These are phyloP conservation scores for Temnothorax curvispinosus DNA, from an alignment of 1,140 invertebrate genomes.

Conservation along the genomic window DNA sequence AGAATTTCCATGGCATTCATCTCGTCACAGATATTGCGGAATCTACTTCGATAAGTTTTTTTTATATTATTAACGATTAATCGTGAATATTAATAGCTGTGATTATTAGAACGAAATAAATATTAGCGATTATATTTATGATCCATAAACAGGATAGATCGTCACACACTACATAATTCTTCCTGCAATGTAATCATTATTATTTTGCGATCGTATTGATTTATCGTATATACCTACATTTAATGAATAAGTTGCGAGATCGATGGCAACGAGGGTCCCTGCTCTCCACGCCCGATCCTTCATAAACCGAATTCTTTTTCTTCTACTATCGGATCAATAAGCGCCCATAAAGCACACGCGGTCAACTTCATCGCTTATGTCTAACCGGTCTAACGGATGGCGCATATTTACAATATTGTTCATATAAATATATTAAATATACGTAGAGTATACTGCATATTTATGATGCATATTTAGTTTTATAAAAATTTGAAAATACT, in stretches of 20 bases:
- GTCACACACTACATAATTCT: not conserved
- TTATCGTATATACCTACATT: not conserved
- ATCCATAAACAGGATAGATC: not conserved
- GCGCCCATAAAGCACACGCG: conserved; percentile 68
- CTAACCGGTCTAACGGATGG: conserved; percentile 40
- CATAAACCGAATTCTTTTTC: conserved; percentile 48
- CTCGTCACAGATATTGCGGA: not conserved
- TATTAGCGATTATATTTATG: not conserved
- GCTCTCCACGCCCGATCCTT: not conserved
- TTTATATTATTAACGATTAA: not conserved
- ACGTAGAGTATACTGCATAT: not conserved
- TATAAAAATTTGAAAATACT: not conserved
- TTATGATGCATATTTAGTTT: not conserved
- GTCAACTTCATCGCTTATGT: conserved; percentile 56
- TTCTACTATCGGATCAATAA: conserved; percentile 53
- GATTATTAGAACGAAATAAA: not conserved
- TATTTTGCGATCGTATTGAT: conserved; percentile 11
- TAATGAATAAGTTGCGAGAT: conserved; percentile 10
- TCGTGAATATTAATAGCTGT: not conserved
- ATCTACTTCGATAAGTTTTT: not conserved
- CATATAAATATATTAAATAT: conserved; percentile 43
- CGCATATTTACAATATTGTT: conserved; percentile 36
- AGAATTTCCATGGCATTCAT: not conserved
- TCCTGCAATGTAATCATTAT: not conserved
- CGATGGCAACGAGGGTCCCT: not conserved